Evolutionary conservation across 2,888 invertebrate species (phyloP).

Genomic region (Ryuthela nishihirai): DNA sequence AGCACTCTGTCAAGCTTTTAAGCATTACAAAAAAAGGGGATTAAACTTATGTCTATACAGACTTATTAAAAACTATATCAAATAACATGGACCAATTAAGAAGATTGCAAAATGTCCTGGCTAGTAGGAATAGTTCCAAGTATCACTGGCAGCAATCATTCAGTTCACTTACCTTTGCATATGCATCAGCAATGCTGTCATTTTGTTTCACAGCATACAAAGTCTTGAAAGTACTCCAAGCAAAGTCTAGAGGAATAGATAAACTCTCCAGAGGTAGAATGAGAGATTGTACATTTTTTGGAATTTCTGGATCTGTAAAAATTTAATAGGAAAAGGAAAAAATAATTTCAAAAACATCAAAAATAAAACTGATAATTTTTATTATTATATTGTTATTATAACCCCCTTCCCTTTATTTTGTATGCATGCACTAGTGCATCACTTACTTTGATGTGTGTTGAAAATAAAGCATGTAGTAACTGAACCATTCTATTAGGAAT

Average conservation of each 20-base stretch:
- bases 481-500: too few relatives aligned
- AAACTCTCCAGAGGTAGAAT: conserved; percentile 71
- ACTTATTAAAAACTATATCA: too few relatives aligned
- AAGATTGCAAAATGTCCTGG: too few relatives aligned
- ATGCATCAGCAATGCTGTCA: conserved; percentile 44
- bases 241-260: conserved; percentile 69
- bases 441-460: too few relatives aligned
- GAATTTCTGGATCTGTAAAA: conserved; percentile 45
- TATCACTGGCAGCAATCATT: too few relatives aligned
- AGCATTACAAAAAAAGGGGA: too few relatives aligned
- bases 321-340: conserved; percentile 15
- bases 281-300: conserved; percentile 63
- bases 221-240: conserved; percentile 83
- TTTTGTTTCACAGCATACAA: conserved; percentile 66
- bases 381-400: not conserved
- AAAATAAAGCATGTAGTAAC: too few relatives aligned
- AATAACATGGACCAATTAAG: too few relatives aligned
- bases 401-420: not conserved
- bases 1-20: too few relatives aligned
- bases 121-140: too few relatives aligned
- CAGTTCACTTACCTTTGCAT: conserved; percentile 47
- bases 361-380: not conserved
- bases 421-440: too few relatives aligned
- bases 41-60: too few relatives aligned
- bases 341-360: not conserved